Percentiles rank a stretch among this genome's conserved stretches.
These are phyloP conservation scores for Silurus aristotelis DNA, from an alignment of 2,797 vertebrate genomes.

Conservation along the genomic window DNA sequence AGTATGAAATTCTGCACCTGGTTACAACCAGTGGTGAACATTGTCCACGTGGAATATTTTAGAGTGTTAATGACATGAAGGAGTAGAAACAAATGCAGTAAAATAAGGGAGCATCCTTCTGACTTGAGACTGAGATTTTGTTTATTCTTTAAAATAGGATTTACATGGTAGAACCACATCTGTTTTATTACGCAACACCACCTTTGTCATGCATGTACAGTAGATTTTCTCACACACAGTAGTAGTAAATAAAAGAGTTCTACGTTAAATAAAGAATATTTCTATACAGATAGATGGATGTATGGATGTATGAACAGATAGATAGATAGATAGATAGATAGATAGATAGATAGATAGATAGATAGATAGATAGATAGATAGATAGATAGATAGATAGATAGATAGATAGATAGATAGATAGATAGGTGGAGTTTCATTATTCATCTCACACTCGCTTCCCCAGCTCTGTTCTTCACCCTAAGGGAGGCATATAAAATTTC, in stretches of 20 bases:
- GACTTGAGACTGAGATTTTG: neutral
- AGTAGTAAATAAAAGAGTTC: slow-evolving; percentile 74
- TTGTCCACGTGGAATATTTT: neutral
- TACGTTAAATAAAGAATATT: slow-evolving; percentile 76
- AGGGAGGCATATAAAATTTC: slow-evolving; percentile 81
- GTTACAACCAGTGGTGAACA: slow-evolving; percentile 2
- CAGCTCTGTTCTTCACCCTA: slow-evolving; percentile 72
- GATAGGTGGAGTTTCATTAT: slow-evolving; percentile 71
- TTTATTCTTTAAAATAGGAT: neutral
- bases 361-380: slow-evolving; percentile 11
- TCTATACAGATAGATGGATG: neutral
- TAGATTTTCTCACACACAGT: slow-evolving; percentile 53
- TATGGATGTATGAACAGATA: neutral
- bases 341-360: slow-evolving; percentile 9
- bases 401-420: slow-evolving; percentile 22
- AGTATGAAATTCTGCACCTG: slow-evolving; percentile 1
- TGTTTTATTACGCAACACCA: slow-evolving; percentile 21
- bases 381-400: slow-evolving; percentile 21
- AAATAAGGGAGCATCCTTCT: neutral
- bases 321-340: slow-evolving; percentile 3
- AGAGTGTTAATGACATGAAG: neutral
- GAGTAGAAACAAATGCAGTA: neutral
- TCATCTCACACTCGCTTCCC: slow-evolving; percentile 77
- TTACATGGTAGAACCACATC: neutral
- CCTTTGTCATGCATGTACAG: slow-evolving; percentile 57